Percentiles rank a stretch among this genome's conserved stretches.
Conservation (phyloP, 2,888 invertebrate species). For the Romanomermis culicivorax region DNA sequence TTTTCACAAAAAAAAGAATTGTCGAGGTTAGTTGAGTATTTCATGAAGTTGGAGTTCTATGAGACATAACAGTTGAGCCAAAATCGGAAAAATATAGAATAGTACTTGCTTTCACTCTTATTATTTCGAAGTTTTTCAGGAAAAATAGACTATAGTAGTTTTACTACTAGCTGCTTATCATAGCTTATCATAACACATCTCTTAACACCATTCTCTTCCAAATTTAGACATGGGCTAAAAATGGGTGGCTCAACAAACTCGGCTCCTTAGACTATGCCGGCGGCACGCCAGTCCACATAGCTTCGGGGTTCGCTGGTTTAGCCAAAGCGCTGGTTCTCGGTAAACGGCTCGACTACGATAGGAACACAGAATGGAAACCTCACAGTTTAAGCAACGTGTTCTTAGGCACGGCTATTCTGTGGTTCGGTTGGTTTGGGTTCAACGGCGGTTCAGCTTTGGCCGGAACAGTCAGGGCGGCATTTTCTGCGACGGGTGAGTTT, state of each 20-base stretch:
- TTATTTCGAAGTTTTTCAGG: too few species aligned
- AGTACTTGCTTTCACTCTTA: too few species aligned
- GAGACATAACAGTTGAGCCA: too few species aligned
- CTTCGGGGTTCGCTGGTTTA: slow-evolving; percentile 9
- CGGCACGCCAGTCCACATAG: slow-evolving; percentile 9
- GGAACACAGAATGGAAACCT: not conserved
- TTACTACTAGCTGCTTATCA: too few species aligned
- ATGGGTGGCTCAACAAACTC: slow-evolving; percentile 6
- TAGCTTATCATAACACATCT: too few species aligned
- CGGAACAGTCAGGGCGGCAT: not conserved
- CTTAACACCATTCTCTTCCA: too few species aligned
- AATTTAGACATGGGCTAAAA: slow-evolving; percentile 5
- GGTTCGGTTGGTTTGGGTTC: slow-evolving; percentile 10
- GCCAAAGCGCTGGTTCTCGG: slow-evolving; percentile 6
- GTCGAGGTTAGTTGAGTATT: too few species aligned
- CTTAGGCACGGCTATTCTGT: slow-evolving; percentile 8
- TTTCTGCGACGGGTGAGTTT: not conserved
- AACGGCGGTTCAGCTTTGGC: slow-evolving; percentile 9
- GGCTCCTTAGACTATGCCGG: slow-evolving; percentile 1
- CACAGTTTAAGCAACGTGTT: slow-evolving; percentile 6
- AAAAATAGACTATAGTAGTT: too few species aligned
- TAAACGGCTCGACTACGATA: slow-evolving; percentile 1
- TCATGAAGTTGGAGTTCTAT: too few species aligned
- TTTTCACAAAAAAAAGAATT: too few species aligned
- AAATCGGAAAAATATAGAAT: too few species aligned